These are phyloP conservation scores for Wiebesia pumilae DNA, from an alignment of 1,140 invertebrate species.

Conservation along the genomic window DNA sequence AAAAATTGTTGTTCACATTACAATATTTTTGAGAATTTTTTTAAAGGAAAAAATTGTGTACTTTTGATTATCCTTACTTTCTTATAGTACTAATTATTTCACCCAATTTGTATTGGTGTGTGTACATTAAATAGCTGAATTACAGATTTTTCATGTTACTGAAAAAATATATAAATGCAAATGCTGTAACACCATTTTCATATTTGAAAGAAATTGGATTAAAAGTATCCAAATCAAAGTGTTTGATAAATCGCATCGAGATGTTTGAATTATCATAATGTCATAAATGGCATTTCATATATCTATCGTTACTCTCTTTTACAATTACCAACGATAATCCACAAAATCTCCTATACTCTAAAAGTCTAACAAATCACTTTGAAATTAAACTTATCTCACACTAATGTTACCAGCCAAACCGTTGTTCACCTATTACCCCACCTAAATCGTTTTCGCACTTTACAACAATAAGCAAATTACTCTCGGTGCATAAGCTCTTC, in stretches of 20 bases:
- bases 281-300: neutral
- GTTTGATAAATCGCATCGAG: neutral
- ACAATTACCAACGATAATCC: conserved; percentile 10
- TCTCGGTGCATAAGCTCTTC: conserved; percentile 7
- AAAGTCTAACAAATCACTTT: neutral
- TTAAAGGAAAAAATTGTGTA: too few species aligned
- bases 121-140: too few species aligned
- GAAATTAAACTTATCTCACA: conserved; percentile 32
- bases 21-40: too few species aligned
- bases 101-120: too few species aligned
- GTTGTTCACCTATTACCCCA: conserved; percentile 22
- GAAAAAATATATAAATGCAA: too few species aligned
- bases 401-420: conserved; percentile 15
- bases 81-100: too few species aligned
- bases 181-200: too few species aligned
- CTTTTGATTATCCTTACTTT: too few species aligned
- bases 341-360: neutral
- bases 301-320: neutral
- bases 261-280: neutral
- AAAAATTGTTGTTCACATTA: too few species aligned
- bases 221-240: neutral
- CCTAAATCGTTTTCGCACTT: neutral
- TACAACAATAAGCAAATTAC: conserved; percentile 45
- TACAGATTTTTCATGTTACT: too few species aligned
- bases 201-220: neutral